Percentiles rank a stretch among this genome's conserved stretches.
Evolutionary conservation across 2,113 vertebrate genomes (phyloP).

Genomic region (Scortum barcoo): DNA sequence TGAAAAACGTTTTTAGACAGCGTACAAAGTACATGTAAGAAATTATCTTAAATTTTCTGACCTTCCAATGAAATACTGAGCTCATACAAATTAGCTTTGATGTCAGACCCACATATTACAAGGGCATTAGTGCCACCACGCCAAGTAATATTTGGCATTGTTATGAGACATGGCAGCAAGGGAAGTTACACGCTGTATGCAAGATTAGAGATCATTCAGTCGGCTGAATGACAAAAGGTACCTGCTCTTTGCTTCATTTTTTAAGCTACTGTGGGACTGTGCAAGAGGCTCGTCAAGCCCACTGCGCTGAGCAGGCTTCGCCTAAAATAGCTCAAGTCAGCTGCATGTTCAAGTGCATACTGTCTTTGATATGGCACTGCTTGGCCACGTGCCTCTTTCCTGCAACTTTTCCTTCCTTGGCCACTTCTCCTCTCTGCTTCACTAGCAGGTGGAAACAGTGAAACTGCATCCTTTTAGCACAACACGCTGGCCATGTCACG

Average conservation of each 20-base stretch:
- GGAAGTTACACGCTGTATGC: background rate
- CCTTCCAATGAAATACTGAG: background rate
- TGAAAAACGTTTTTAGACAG: background rate
- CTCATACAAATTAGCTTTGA: constrained; percentile 1
- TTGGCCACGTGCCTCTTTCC: background rate
- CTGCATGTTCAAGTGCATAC: background rate
- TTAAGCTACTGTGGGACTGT: background rate
- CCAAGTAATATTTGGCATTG: background rate
- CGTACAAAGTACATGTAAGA: background rate
- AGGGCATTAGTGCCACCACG: background rate
- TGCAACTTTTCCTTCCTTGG: background rate
- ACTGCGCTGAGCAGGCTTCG: background rate
- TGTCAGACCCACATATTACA: background rate
- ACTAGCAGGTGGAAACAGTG: constrained; percentile 4
- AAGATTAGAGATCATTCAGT: background rate
- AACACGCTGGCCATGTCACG: background rate
- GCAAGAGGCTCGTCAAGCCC: background rate
- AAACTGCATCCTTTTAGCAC: constrained; percentile 12
- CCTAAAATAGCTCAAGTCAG: background rate
- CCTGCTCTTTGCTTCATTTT: background rate
- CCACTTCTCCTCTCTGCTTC: constrained; percentile 19
- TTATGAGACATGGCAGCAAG: background rate
- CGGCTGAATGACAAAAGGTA: too few species aligned
- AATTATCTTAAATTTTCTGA: background rate
- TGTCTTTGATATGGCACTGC: background rate